Base-by-base conservation (phyloP, 2,888 invertebrate species). In the Yponomeuta plumbellus region DNA sequence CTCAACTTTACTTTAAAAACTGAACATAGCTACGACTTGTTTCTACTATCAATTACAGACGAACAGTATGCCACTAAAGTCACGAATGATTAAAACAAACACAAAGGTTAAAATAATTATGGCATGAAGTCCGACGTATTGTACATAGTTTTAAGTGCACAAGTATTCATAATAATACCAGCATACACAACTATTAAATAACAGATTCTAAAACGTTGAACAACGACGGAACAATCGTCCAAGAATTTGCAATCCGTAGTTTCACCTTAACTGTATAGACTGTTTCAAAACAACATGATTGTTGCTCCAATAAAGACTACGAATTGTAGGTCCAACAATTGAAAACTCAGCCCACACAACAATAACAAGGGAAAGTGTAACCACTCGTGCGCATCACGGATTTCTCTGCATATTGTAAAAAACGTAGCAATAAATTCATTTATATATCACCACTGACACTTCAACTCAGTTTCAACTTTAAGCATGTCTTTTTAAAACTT, bases 381-480 rank as follows among this genome's bases (percentile, higher is more conserved):
- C 75, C 82, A 84, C 83, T 86, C 83, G 77, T 80, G 86, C 85
- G 85, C 84, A 84, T 87, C 85, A 57, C 79, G 81, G 73, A 65
- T 77, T 78, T 79, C 78, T 75, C 73, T 77, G 44, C 44, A 52
- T 52, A 62, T 39, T 39, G 34, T 20, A 34, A 39, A 34, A 34
- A 62, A 62, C 26, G 20, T 23, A 5, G 59, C 59, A 21, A 59
- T 59, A 39, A 34, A 62, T 62, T 2, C 17, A 61, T 17, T n/a
- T 13, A 39, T 13, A 39, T 1, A 34, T n/a, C 26, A 61, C 62
- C 26, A 20, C 20, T 11, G 59, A 58, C 21, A 58, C 22, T 59
- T 21, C 10, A 13, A 58, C 61, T 23, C 13, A 61, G 34, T 59
- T 59, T 21, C 59, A 22, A 59, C n/a, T 13, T 13, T 23, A 21